phyloP scores from a whole-genome alignment of 1,140 invertebrate genomes.

The Magallana angulata region DNA sequence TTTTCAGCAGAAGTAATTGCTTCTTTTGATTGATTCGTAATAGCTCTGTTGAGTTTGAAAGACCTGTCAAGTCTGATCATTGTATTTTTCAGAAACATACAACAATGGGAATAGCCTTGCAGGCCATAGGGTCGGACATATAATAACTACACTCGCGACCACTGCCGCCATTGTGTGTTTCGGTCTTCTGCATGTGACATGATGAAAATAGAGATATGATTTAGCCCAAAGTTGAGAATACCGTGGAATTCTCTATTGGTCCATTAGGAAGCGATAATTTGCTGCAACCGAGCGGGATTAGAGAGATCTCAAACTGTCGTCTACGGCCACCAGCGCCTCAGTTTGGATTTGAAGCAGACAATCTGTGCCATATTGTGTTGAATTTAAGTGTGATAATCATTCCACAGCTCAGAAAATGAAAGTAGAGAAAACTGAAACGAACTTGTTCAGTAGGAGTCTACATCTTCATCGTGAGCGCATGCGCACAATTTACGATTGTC shows the following conservation, averaged over 20 bases:
- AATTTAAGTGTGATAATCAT: no score
- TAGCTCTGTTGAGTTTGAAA: not conserved
- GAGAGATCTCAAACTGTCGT: not conserved
- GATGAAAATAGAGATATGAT: not conserved
- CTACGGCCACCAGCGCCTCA: not conserved
- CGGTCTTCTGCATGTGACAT: slow-evolving; percentile 20
- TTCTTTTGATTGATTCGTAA: not conserved
- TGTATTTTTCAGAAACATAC: slow-evolving; percentile 24
- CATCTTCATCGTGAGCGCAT: no score
- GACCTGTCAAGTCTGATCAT: not conserved
- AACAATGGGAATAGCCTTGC: slow-evolving; percentile 1
- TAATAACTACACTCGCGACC: not conserved
- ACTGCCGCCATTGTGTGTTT: not conserved
- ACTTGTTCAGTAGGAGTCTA: no score
- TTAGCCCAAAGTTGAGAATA: not conserved
- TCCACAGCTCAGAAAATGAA: no score
- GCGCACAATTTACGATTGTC: not conserved
- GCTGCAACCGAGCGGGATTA: not conserved
- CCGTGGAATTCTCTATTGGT: not conserved
- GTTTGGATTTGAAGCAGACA: not conserved
- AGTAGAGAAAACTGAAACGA: no score
- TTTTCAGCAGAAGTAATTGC: no score
- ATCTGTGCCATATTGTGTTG: not conserved
- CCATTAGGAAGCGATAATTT: not conserved
- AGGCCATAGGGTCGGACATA: not conserved